Base-by-base conservation (phyloP, 2,888 invertebrate genomes). In the Heliconius ismenius region DNA sequence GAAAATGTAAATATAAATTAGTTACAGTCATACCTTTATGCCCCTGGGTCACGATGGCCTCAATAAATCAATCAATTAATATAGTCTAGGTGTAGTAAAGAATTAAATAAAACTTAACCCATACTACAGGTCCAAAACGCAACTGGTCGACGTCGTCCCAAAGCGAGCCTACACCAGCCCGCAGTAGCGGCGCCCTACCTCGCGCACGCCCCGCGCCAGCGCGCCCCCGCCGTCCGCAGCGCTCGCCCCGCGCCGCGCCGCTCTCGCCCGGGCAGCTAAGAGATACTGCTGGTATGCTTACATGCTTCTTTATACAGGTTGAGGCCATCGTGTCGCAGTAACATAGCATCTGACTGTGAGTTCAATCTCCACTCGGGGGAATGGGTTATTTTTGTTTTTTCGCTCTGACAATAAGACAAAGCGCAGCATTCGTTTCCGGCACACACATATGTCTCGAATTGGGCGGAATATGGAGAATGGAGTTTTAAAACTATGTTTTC, bases 231-330 rank as follows among this genome's bases (percentile, higher is more conserved):
- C 49, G 79, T 76, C 77, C 81, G 76, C 81, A 77, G 68, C 81
- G 78, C 65, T 73, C 77, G 26, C 77, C 78, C 21, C 81, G 81
- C 54, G 78, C 81, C 32, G 78, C 81, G 72, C 86, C 87, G 64
- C 88, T 89, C 76, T 91, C 91, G 73, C 92, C 92, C 74, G 92
- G 91, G 0, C 92, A 92, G 81, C 86, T 91, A 75, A 72, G 86
- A 11, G 85, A 84, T 60, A 67, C 79, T 21, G 63, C 77, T 82
- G 68, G 79, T 81, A 7, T 15, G 24, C 18, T 7, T 18, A 64
- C 32, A 64, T 43, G 43, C 21, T 68, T 26, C 18, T 15, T 18
- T 15, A 43, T 15, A 10, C 13, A 43, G 43, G 13, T 43, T 43
- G 15, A 43, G 15, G 15, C 15, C 15, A 4, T 43, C 15, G 4